Evolutionary conservation across 2,888 invertebrate genomes (phyloP), one percentile per base, ranked within the genome.

Genomic region (Philhelius pedissequus): DNA sequence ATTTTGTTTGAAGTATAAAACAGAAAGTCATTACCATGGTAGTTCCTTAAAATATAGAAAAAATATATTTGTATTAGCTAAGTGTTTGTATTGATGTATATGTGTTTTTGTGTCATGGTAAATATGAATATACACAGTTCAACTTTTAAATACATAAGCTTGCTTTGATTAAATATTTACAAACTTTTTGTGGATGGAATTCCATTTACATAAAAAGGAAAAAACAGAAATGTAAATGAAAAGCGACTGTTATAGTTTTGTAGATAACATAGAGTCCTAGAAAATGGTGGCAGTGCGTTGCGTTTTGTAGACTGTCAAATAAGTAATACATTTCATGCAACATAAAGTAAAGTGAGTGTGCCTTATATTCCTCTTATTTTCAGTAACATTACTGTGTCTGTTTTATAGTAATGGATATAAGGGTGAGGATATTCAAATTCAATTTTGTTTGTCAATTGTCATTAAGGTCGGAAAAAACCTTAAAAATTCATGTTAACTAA

Each of bases 91-190:
- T 32, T n/a, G n/a, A 6, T 30, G 11, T n/a, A 1, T 48, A 11
- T 13, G 18, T 18, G 20, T 35, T 13, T 40, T 25, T n/a, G 7
- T n/a, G 25, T 50, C 25, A 50, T n/a, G 4, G 50, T 0, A 50
- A 50, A 50, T 50, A 25, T 52, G 27, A 52, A 52, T 9, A n/a
- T n/a, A 22, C 13, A 13, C 8, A 54, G 5, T 13, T 54, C 5
- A 32, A 9, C 32, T 54, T 32, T 32, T 54, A 54, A 32, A 54
- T 54, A 56, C 20, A 35, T 20, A 20, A 56, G 32, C 7, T 35
- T 20, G 7, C 32, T 35, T 35, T 56, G 56, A 56, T 56, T 56
- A 56, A 56, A 56, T 56, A 56, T 56, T 56, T 56, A 56, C 11
- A 35, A 56, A 35, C 20, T 20, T 20, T 52, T n/a, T 54, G 32